Percentiles rank a stretch among this genome's conserved stretches.
These are phyloP conservation scores for Bothrops jararaca DNA, from an alignment of 2,113 vertebrate species.

Conservation along the genomic window DNA sequence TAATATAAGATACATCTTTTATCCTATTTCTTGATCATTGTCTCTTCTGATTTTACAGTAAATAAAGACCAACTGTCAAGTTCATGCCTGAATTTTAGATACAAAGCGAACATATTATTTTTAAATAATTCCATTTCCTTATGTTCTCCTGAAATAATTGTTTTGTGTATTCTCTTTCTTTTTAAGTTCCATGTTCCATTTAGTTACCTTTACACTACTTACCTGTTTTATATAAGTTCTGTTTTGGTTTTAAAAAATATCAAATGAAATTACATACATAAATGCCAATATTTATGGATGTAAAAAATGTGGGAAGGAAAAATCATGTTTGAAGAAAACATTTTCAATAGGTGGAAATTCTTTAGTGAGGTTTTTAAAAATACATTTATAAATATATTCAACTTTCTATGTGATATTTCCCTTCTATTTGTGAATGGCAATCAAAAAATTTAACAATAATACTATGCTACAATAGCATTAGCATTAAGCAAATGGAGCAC, in stretches of 20 bases:
- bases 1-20: not conserved
- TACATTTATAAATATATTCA: conserved; percentile 17
- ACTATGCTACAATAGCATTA: conserved; percentile 54
- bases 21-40: not conserved
- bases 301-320: not conserved
- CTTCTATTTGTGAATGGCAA: conserved; percentile 34
- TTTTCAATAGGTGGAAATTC: not conserved
- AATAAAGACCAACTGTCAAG: not conserved
- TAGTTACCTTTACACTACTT: not conserved
- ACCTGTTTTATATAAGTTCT: not conserved
- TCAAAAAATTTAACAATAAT: conserved; percentile 47
- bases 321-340: not conserved
- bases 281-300: not conserved
- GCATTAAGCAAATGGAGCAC: conserved; percentile 43
- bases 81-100: not conserved
- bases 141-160: not conserved
- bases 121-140: not conserved
- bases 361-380: not conserved
- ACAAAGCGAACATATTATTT: not conserved
- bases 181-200: too few relatives aligned
- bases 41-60: not conserved
- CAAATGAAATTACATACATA: not conserved
- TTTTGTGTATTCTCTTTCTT: not conserved
- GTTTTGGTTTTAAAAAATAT: not conserved
- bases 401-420: conserved; percentile 31